Percentiles rank a stretch among this genome's conserved stretches.
Evolutionary conservation across 2,888 invertebrate species (phyloP).

Genomic region (Incurvaria masculella): DNA sequence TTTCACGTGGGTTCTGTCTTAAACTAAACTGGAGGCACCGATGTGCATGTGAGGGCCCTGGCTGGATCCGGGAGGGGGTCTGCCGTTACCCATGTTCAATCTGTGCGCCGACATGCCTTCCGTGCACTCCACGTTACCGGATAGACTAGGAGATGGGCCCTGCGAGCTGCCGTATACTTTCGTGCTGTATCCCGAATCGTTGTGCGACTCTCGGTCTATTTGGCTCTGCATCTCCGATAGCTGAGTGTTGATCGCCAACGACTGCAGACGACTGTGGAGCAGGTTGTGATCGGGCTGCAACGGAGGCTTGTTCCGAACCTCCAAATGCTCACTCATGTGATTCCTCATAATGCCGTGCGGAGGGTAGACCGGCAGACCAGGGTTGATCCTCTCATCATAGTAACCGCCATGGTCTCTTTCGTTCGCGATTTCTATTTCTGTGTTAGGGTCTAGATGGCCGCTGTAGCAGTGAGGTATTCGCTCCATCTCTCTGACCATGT

Average conservation of each 20-base stretch:
- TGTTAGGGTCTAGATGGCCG: conserved; percentile 44
- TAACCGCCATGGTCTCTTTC: conserved; percentile 36
- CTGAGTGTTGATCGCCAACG: conserved; percentile 48
- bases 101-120: conserved; percentile 43
- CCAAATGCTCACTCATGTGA: conserved; percentile 18
- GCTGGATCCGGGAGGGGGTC: conserved; percentile 23
- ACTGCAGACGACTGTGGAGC: conserved; percentile 46
- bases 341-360: conserved; percentile 27
- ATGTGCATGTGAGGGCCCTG: conserved; percentile 29
- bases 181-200: conserved; percentile 84
- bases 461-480: conserved; percentile 50
- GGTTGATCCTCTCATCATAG: conserved; percentile 39
- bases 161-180: conserved; percentile 77
- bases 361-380: conserved; percentile 34
- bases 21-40: conserved; percentile 67
- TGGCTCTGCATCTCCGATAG: conserved; percentile 48
- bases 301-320: conserved; percentile 15
- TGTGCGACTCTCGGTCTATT: conserved; percentile 66
- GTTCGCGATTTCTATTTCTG: conserved; percentile 48
- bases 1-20: conserved; percentile 13
- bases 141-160: conserved; percentile 73
- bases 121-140: conserved; percentile 50
- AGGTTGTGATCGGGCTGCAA: conserved; percentile 35
- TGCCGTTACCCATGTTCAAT: conserved; percentile 30
- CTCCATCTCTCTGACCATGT: conserved; percentile 48